Evolutionary conservation across 2,888 invertebrate genomes (phyloP), one percentile per base, ranked within the genome.

Genomic region (Melangyna quadrimaculata): DNA sequence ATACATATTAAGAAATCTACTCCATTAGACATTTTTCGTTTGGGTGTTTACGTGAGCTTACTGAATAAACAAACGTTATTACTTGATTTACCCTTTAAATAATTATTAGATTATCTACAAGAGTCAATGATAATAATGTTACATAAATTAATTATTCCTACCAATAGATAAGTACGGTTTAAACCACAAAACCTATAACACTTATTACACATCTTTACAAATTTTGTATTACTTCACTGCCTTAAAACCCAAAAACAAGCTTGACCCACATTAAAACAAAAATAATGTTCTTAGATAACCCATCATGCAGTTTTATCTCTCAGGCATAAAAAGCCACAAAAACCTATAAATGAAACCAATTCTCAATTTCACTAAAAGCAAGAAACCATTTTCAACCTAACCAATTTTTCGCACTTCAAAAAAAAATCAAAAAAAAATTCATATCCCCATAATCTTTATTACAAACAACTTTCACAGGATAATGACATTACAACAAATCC

Each of bases 401-500:
- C 40, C 61, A 61, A 72, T 22, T 12, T 40, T 19, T 35, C 55
- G 17, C 2, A 29, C 17, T 59, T 37, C 37, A 14, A 22, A 3
- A 14, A 14, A 27, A 40, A 59, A 59, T 14, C 22, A 19, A 35
- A 59, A 59, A 35, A 35, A 22, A 59, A 53, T 51, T 45, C 70
- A 69, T 71, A 75, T 79, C 79, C 79, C 67, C 51, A 59, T 84
- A 75, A 84, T 71, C 53, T 84, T n/a, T 84, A 79, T 84, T 55
- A 53, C 83, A 79, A 84, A 84, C 75, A 79, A 84, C 79, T 84
- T 75, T 75, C 59, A n/a, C n/a, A 59, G 74, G 83, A 84, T 84
- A 84, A 79, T 79, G 83, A 75, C 79, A 79, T 84, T 84, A 84
- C 75, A 79, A 75, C 79, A 67, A 79, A 84, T 84, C 83, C 65